phyloP scores from a whole-genome alignment of 2,888 invertebrate genomes.

The Litoditis marina region DNA sequence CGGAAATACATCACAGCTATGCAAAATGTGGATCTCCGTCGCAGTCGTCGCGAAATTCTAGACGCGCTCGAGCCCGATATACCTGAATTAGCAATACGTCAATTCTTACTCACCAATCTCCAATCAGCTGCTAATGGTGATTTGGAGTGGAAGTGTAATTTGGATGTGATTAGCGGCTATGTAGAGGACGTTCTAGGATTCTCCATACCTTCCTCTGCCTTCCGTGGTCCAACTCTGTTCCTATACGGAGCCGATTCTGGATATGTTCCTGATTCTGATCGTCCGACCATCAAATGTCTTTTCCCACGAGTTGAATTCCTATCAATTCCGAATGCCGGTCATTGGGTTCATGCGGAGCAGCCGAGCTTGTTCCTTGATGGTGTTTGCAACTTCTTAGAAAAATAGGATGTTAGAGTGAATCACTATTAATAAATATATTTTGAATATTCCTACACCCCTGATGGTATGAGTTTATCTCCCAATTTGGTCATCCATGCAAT shows the following conservation, averaged over 20 bases:
- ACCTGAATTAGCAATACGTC: slow-evolving; percentile 69
- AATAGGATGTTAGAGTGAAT: too few species aligned
- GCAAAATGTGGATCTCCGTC: slow-evolving; percentile 39
- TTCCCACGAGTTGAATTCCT: slow-evolving; percentile 68
- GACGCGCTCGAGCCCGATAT: slow-evolving; percentile 61
- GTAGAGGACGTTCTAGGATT: slow-evolving; percentile 66
- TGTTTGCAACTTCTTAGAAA: slow-evolving; percentile 69
- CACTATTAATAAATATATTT: too few species aligned
- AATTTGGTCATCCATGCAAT: too few species aligned
- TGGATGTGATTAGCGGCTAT: slow-evolving; percentile 72
- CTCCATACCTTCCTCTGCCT: slow-evolving; percentile 62
- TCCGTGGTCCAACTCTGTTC: slow-evolving; percentile 76
- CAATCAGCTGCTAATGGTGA: slow-evolving; percentile 62
- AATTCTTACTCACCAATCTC: slow-evolving; percentile 83
- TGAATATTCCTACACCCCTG: too few species aligned
- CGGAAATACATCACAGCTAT: slow-evolving; percentile 43
- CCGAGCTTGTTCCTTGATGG: slow-evolving; percentile 75
- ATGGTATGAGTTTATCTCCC: too few species aligned
- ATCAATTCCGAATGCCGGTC: slow-evolving; percentile 79
- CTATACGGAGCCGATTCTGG: slow-evolving; percentile 80
- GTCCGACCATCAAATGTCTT: slow-evolving; percentile 51
- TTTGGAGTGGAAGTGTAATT: slow-evolving; percentile 68
- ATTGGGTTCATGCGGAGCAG: slow-evolving; percentile 90
- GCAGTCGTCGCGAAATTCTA: slow-evolving; percentile 38
- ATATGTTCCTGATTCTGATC: slow-evolving; percentile 68